Percentiles rank a stretch among this genome's conserved stretches.
Conservation (phyloP, 1,140 invertebrate species). For the Neodiprion fabricii region DNA sequence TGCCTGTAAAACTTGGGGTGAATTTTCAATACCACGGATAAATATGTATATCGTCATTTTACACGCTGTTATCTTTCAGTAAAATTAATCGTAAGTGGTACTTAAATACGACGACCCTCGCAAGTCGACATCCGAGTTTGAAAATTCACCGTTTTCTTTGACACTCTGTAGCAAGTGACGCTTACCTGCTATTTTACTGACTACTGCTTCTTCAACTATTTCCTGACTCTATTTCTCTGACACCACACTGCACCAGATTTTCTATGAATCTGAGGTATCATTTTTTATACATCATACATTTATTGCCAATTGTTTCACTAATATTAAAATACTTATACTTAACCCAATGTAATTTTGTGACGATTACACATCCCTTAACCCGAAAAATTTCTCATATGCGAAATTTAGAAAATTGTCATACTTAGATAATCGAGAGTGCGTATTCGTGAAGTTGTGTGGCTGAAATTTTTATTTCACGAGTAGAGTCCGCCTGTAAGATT, state of each 20-base stretch:
- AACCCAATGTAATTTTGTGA: neutral
- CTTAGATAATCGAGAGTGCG: neutral
- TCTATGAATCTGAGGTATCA: too few species aligned
- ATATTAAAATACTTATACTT: neutral
- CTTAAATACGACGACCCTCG: neutral
- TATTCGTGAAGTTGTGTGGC: neutral
- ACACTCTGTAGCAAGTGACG: neutral
- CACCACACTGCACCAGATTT: neutral
- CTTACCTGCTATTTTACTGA: slow-evolving; percentile 14
- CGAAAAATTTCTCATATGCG: neutral
- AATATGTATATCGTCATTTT: neutral
- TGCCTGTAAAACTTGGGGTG: too few species aligned
- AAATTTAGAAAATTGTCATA: too few species aligned
- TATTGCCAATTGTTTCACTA: neutral
- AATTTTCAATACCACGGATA: too few species aligned
- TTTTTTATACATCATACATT: neutral
- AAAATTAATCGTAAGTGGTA: neutral
- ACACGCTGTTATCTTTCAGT: neutral
- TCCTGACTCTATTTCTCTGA: neutral
- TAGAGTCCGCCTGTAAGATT: too few species aligned
- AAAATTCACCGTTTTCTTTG: neutral
- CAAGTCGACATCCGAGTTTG: neutral
- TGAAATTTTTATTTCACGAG: neutral
- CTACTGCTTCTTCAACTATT: slow-evolving; percentile 18
- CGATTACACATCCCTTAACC: neutral